phyloP scores from a whole-genome alignment of 2,113 vertebrate species.

The Atherinomorus stipes region DNA sequence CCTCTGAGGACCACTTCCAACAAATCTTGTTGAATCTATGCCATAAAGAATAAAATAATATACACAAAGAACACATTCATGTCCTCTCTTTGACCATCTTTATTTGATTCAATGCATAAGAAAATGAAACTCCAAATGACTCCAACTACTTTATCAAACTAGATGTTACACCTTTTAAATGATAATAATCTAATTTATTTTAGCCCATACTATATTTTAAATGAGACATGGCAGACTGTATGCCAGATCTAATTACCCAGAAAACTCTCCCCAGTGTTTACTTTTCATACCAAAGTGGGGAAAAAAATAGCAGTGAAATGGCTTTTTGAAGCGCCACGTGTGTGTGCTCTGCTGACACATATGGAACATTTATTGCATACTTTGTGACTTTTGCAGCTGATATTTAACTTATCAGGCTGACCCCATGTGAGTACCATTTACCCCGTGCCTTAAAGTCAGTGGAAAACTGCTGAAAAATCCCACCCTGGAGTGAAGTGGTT shows the following conservation, averaged over 20 bases:
- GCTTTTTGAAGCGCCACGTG: constrained; percentile 42
- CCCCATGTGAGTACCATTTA: constrained; percentile 54
- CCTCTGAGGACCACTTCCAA: too few species aligned
- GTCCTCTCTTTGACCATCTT: background rate
- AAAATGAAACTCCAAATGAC: background rate
- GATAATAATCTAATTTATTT: background rate
- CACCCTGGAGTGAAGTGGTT: constrained; percentile 48
- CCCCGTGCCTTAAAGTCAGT: constrained; percentile 22
- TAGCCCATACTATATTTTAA: constrained; percentile 19
- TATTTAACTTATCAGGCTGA: constrained; percentile 62
- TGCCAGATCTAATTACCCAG: constrained; percentile 35
- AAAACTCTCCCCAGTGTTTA: constrained; percentile 46
- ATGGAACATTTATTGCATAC: constrained; percentile 49
- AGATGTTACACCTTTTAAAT: constrained; percentile 5
- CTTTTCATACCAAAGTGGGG: constrained; percentile 29
- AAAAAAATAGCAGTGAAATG: constrained; percentile 32
- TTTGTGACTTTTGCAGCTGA: constrained; percentile 25
- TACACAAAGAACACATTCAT: too few species aligned
- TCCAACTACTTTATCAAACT: background rate
- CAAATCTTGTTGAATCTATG: too few species aligned
- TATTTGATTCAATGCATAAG: background rate
- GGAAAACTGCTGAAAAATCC: constrained; percentile 56
- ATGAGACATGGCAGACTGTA: constrained; percentile 52
- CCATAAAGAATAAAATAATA: too few species aligned
- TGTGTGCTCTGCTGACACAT: constrained; percentile 15